A percentile compares a stretch with the other conserved stretches of the same genome.
phyloP scores from a whole-genome alignment of 2,888 invertebrate species.

The Apamea anceps region DNA sequence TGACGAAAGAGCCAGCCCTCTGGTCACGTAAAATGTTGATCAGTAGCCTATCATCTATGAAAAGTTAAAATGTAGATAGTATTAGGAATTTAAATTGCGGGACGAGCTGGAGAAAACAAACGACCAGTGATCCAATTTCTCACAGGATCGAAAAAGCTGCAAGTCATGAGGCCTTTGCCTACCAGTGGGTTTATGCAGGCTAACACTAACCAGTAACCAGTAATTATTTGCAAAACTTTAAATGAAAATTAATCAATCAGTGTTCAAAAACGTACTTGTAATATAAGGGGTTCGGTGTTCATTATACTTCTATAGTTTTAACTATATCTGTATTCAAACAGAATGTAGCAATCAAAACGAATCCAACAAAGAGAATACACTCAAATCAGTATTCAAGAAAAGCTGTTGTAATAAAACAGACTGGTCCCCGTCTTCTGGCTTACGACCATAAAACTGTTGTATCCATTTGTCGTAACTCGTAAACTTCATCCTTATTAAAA shows the following conservation, averaged over 20 bases:
- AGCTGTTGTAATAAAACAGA: conserved; percentile 55
- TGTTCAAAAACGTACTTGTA: neutral
- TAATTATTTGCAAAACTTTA: neutral
- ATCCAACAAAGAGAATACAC: conserved; percentile 37
- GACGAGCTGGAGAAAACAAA: too few species aligned
- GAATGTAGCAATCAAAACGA: conserved; percentile 46
- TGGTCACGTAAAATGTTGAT: neutral
- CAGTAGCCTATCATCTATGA: neutral
- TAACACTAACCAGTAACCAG: too few species aligned
- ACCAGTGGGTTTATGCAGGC: too few species aligned
- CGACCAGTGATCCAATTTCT: too few species aligned
- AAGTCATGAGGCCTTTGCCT: too few species aligned
- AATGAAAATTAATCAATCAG: neutral
- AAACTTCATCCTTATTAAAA: conserved; percentile 52
- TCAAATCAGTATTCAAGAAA: conserved; percentile 61
- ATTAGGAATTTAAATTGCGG: too few species aligned
- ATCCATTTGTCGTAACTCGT: conserved; percentile 49
- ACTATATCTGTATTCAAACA: conserved; percentile 36
- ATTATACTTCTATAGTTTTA: neutral
- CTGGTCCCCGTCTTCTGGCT: conserved; percentile 41
- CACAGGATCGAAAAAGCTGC: too few species aligned
- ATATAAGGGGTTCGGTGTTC: too few species aligned
- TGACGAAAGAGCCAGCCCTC: too few species aligned
- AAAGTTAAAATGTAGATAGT: neutral
- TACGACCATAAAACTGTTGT: conserved; percentile 47